These are phyloP conservation scores for Apostichopus japonicus DNA, from an alignment of 35 echinoderm and acorn worm genomes.

Conservation along the genomic window DNA sequence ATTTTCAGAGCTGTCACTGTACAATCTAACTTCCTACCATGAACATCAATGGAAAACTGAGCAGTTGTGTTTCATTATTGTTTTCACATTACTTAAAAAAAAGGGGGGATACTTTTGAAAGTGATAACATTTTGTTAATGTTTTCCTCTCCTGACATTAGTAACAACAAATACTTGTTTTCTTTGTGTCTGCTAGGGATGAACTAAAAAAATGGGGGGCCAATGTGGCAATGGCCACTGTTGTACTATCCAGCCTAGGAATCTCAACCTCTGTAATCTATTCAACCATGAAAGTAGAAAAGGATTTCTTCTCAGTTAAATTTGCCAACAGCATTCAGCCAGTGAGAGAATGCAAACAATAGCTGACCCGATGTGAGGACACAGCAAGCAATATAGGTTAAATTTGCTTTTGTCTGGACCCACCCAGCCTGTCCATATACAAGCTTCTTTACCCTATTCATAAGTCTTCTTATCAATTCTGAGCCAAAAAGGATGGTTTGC, in stretches of 20 bases:
- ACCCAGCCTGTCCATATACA: slow-evolving; percentile 18
- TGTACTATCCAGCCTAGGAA: not conserved
- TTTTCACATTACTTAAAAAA: too few relatives aligned
- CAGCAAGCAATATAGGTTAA: slow-evolving; percentile 14
- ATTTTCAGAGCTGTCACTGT: too few relatives aligned
- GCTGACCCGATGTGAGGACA: slow-evolving; percentile 35
- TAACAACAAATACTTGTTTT: too few relatives aligned
- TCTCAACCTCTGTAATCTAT: slow-evolving; percentile 25
- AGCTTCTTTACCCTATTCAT: slow-evolving; percentile 19
- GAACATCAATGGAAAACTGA: too few relatives aligned
- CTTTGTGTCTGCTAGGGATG: too few relatives aligned
- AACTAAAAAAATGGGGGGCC: too few relatives aligned
- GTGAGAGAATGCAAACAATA: slow-evolving; percentile 33
- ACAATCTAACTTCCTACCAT: too few relatives aligned
- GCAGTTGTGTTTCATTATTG: too few relatives aligned
- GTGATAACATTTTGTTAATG: too few relatives aligned
- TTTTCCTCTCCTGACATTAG: too few relatives aligned
- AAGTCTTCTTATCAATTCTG: slow-evolving; percentile 27
- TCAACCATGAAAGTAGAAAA: slow-evolving; percentile 38
- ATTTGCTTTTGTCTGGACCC: slow-evolving; percentile 26
- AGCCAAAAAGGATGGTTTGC: not conserved
- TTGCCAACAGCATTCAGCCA: slow-evolving; percentile 12
- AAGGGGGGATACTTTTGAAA: too few relatives aligned
- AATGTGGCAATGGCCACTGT: slow-evolving; percentile 2
- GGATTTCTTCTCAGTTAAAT: slow-evolving; percentile 36